phyloP scores from a whole-genome alignment of 2,113 vertebrate species.

The Saguinus midas region DNA sequence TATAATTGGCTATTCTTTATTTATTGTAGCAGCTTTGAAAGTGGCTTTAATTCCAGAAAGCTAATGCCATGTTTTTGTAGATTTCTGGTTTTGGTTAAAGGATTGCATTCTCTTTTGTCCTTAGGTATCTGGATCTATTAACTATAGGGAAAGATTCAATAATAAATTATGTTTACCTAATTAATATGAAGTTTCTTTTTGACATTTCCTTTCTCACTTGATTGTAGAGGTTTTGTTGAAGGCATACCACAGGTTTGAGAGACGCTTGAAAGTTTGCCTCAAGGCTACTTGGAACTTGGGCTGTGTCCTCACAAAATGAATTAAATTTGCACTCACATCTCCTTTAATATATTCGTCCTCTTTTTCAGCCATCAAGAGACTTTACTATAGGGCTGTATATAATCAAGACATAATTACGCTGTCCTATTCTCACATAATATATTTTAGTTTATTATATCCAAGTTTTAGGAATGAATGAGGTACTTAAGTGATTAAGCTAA shows the following conservation, averaged over 20 bases:
- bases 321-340: not conserved
- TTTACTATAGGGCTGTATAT: not conserved
- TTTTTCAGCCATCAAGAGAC: not conserved
- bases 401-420: not conserved
- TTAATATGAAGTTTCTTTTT: not conserved
- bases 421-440: not conserved
- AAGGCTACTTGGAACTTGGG: not conserved
- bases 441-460: not conserved
- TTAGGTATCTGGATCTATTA: not conserved
- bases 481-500: constrained; percentile 21
- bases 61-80: not conserved
- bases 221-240: not conserved
- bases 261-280: not conserved
- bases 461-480: constrained; percentile 27
- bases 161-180: not conserved
- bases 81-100: not conserved
- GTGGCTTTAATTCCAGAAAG: not conserved
- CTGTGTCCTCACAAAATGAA: not conserved
- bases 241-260: not conserved
- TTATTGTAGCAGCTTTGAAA: not conserved
- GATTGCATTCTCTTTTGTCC: not conserved
- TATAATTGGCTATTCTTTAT: not conserved
- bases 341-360: not conserved
- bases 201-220: not conserved
- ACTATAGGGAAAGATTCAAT: not conserved